Base-by-base conservation (phyloP, 2,888 invertebrate genomes). In the Hydroisotoma schaefferi region DNA sequence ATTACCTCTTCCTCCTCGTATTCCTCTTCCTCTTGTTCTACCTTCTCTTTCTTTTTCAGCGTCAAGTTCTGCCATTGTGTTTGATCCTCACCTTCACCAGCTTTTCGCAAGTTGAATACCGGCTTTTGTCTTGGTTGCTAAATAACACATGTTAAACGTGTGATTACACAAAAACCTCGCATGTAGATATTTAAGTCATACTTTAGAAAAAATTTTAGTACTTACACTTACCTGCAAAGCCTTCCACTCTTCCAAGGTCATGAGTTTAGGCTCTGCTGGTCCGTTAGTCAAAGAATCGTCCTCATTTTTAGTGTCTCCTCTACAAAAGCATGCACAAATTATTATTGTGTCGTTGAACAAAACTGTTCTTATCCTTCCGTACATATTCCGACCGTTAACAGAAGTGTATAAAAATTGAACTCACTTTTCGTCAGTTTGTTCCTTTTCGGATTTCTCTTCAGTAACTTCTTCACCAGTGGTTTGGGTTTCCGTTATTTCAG, bases 211-310 rank as follows among this genome's bases (percentile, higher is more conserved):
- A 27, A 27, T 46, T 46, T 25, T 46, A 15, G 23, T 22, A 49
- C 27, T 46, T 37, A 20, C 8, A 22, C 54, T 58, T 53, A 73
- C 85, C 74, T 89, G 88, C 74, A 89, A 81, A 59, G 91, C 92
- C 79, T 92, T 92, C 86, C 91, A 95, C 82, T 95, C 94, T 76
- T 94, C 94, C 73, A 94, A 81, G 37, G 95, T 95, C 77, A 95
- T 71, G 1, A 65, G 60, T 61, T 72, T 72, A 3, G 69, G 84
- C 55, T 81, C 81, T 1, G 81, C 79, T 64, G 77, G 78, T 76
- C 80, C 65, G 79, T 81, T 74, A n/a, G 43, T 57, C 38, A 65
- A 59, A 23, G 62, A 20, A 27, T 64, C 60, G 28, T 54, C 59
- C 40, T 72, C 68, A 49, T 63, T 70, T 52, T 69, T 73, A 52